phyloP scores from a whole-genome alignment of 2,797 vertebrate genomes.

The Phrynocephalus forsythii region DNA sequence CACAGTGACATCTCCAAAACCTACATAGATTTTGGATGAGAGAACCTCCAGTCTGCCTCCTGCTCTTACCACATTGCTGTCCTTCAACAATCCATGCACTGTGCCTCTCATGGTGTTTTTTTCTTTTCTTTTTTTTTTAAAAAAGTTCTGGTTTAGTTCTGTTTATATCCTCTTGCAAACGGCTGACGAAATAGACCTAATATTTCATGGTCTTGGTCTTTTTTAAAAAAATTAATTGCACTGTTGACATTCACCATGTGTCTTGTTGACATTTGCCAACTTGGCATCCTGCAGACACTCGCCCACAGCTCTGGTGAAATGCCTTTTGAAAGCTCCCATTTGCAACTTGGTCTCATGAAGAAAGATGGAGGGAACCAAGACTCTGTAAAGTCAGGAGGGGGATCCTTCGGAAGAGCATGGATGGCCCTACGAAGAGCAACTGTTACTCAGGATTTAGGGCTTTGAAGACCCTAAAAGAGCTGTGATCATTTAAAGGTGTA shows the following conservation, averaged over 20 bases:
- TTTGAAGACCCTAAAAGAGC: background rate
- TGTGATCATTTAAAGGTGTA: too few relatives aligned
- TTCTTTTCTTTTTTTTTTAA: background rate
- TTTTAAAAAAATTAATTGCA: constrained; percentile 22
- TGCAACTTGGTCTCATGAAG: constrained; percentile 40
- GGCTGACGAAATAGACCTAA: constrained; percentile 27
- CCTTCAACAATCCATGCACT: constrained; percentile 27
- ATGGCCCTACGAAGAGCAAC: background rate
- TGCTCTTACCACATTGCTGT: constrained; percentile 26
- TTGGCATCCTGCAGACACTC: constrained; percentile 44
- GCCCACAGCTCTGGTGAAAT: constrained; percentile 32
- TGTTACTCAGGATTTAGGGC: background rate
- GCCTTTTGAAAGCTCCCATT: background rate
- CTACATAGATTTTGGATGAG: background rate
- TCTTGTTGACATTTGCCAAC: constrained; percentile 45
- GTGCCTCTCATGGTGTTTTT: background rate
- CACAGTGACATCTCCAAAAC: constrained; percentile 54
- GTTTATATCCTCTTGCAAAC: constrained; percentile 54
- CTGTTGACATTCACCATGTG: constrained; percentile 40
- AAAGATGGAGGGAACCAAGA: constrained; percentile 34
- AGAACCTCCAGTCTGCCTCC: constrained; percentile 25
- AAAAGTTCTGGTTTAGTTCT: constrained; percentile 23
- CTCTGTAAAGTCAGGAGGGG: background rate
- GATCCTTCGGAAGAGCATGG: constrained; percentile 1
- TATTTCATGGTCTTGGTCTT: background rate